Evolutionary conservation across 2,113 vertebrate genomes (phyloP).

Genomic region (Puffinus mauretanicus): DNA sequence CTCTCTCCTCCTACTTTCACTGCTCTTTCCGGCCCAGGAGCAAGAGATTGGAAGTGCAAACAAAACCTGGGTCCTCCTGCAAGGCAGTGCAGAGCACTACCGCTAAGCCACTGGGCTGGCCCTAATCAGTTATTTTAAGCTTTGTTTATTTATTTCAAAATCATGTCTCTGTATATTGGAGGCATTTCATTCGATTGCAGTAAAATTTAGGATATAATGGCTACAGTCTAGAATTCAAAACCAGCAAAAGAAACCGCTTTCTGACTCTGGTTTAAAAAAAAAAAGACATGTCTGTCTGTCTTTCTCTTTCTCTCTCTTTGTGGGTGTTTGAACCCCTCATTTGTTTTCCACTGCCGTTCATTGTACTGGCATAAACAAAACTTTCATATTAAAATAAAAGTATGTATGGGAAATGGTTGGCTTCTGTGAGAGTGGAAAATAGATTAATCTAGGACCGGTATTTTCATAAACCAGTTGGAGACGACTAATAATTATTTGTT

Average conservation of each 20-base stretch:
- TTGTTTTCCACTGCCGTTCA: conserved; percentile 46
- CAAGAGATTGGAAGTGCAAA: conserved; percentile 19
- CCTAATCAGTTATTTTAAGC: conserved; percentile 45
- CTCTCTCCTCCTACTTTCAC: conserved; percentile 7
- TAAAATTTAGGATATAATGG: conserved; percentile 68
- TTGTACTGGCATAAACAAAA: conserved; percentile 61
- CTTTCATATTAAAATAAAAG: conserved; percentile 64
- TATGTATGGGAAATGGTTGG: conserved; percentile 66
- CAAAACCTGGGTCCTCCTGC: neutral
- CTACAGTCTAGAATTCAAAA: conserved; percentile 68
- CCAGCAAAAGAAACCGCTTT: conserved; percentile 56
- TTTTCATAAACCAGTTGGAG: conserved; percentile 69
- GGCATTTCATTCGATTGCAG: conserved; percentile 61
- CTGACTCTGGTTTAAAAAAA: conserved; percentile 54
- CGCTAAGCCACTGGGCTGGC: conserved; percentile 57
- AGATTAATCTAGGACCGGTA: conserved; percentile 54
- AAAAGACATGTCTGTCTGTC: conserved; percentile 1
- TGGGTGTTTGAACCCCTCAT: conserved; percentile 60
- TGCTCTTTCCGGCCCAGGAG: conserved; percentile 18
- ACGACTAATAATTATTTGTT: conserved; percentile 51
- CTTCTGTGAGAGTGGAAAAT: conserved; percentile 58
- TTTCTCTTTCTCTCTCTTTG: conserved; percentile 13
- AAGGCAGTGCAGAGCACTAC: conserved; percentile 63
- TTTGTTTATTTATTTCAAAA: conserved; percentile 78
- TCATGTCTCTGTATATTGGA: conserved; percentile 63